Evolutionary conservation across 1,140 invertebrate species (phyloP).

Genomic region (Heliconius hewitsoni): DNA sequence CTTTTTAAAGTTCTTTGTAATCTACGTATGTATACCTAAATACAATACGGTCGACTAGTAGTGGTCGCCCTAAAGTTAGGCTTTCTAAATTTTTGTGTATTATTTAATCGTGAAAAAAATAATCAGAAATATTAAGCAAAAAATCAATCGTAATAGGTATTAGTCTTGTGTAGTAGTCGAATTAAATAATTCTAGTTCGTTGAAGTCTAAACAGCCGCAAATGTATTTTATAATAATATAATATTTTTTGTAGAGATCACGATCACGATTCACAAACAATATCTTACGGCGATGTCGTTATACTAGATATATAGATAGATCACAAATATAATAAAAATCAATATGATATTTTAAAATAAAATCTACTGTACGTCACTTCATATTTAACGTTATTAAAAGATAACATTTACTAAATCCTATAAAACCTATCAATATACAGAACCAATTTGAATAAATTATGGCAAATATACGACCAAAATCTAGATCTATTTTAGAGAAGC

Average conservation of each 20-base stretch:
- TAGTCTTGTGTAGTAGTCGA: conserved; percentile 18
- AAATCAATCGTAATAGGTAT: background rate
- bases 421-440: background rate
- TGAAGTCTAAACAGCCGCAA: conserved; percentile 26
- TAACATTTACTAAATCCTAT: too few relatives aligned
- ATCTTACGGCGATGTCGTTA: conserved; percentile 1
- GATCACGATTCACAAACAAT: conserved; percentile 37
- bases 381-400: too few relatives aligned
- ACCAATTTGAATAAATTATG: background rate
- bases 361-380: too few relatives aligned
- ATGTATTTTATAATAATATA: too few relatives aligned
- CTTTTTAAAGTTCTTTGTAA: too few relatives aligned
- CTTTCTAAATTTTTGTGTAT: too few relatives aligned
- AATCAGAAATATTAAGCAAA: too few relatives aligned
- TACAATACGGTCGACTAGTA: too few relatives aligned
- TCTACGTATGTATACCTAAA: too few relatives aligned
- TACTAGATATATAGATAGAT: background rate
- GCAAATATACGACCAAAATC: background rate
- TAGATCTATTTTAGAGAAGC: background rate
- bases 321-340: background rate
- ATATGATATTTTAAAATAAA: too few relatives aligned
- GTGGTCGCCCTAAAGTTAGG: too few relatives aligned
- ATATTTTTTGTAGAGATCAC: conserved; percentile 39
- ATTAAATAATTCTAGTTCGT: conserved; percentile 27
- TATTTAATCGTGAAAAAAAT: too few relatives aligned